These are phyloP conservation scores for Echinops telfairi DNA, from an alignment of 2,113 vertebrate genomes.

Conservation along the genomic window DNA sequence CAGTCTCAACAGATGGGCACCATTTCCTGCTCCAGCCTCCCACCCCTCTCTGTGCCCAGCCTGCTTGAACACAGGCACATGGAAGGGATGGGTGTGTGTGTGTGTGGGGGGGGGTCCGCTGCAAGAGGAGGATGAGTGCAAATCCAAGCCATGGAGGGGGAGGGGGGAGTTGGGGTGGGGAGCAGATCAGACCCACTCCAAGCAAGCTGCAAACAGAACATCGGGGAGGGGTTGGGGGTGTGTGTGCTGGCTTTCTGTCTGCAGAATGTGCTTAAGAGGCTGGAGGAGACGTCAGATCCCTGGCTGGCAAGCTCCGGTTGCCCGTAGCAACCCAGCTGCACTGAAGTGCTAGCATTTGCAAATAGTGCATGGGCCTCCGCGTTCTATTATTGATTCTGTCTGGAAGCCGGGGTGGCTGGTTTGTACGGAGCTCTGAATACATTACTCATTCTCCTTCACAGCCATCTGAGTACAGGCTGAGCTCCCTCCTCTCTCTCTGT, in stretches of 20 bases:
- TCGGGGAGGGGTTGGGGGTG: too few relatives aligned
- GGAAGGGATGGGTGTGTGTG: background rate
- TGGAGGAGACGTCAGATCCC: constrained; percentile 44
- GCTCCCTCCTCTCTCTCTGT: background rate
- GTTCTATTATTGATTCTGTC: constrained; percentile 82
- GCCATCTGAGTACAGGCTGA: constrained; percentile 56
- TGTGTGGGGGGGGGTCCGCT: too few relatives aligned
- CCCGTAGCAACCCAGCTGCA: constrained; percentile 74
- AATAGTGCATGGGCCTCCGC: constrained; percentile 77
- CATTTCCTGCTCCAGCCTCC: background rate
- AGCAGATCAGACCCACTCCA: constrained; percentile 56
- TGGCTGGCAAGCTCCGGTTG: constrained; percentile 75
- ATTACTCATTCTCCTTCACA: constrained; percentile 81
- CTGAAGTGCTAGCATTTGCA: constrained; percentile 62
- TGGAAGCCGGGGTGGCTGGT: constrained; percentile 67
- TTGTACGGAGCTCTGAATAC: constrained; percentile 77
- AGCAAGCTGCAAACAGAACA: background rate
- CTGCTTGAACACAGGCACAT: background rate
- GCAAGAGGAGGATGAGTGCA: background rate
- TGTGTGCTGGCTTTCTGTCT: constrained; percentile 55
- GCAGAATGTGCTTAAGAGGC: constrained; percentile 60
- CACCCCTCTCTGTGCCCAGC: background rate
- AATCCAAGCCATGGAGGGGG: constrained; percentile 49
- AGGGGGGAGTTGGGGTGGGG: constrained; percentile 35
- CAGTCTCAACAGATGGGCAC: too few relatives aligned